Percentiles rank a stretch among this genome's conserved stretches.
These are phyloP conservation scores for Rhingia rostrata DNA, from an alignment of 2,888 invertebrate species.

Conservation along the genomic window DNA sequence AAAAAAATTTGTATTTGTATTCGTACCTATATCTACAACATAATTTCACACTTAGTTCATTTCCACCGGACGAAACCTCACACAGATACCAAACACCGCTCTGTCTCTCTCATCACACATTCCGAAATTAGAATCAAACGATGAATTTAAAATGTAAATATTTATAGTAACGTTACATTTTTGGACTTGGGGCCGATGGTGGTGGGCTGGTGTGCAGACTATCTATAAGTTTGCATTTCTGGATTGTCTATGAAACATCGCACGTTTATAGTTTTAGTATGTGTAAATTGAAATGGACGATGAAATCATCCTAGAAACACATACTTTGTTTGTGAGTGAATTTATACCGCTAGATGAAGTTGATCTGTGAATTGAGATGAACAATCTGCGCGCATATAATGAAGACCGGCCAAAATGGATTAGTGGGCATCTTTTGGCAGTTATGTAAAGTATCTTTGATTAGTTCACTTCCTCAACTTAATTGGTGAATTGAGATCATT, in stretches of 20 bases:
- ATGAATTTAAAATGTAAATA: constrained; percentile 54
- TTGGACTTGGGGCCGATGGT: constrained; percentile 14
- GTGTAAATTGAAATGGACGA: constrained; percentile 32
- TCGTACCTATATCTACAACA: background rate
- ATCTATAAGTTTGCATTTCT: constrained; percentile 21
- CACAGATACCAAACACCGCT: background rate
- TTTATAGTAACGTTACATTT: constrained; percentile 38
- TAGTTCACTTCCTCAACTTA: constrained; percentile 22
- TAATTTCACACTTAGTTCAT: constrained; percentile 34
- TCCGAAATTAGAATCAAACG: constrained; percentile 55
- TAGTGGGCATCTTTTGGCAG: constrained; percentile 5
- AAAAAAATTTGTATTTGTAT: no score
- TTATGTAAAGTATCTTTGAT: constrained; percentile 6
- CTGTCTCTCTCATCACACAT: constrained; percentile 17
- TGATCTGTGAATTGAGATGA: constrained; percentile 13
- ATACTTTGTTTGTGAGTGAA: background rate
- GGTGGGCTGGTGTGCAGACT: background rate
- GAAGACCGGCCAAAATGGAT: background rate
- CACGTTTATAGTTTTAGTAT: constrained; percentile 15
- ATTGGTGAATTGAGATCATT: constrained; percentile 45
- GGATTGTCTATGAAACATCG: constrained; percentile 15
- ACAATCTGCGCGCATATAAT: background rate
- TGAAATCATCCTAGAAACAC: constrained; percentile 28
- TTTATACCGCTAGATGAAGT: constrained; percentile 10
- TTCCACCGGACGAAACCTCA: constrained; percentile 5